Evolutionary conservation across 1,140 invertebrate genomes (phyloP).

Genomic region (Trichogramma pretiosum): DNA sequence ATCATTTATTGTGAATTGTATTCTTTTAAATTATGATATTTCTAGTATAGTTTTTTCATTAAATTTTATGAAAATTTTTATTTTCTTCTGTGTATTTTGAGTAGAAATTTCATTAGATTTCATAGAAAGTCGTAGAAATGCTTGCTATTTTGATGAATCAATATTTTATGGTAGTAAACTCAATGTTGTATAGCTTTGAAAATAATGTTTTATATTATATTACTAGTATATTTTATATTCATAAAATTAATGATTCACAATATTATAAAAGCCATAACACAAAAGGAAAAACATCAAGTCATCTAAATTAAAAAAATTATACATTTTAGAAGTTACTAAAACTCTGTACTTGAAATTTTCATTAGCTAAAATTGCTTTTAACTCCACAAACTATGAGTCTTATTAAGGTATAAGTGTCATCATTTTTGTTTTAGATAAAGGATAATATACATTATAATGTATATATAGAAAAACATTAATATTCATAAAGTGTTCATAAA

Average conservation of each 20-base stretch:
- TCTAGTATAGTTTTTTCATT: neutral
- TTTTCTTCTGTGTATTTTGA: neutral
- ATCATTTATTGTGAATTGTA: too few species aligned
- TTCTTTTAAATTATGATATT: neutral
- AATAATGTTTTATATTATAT: neutral
- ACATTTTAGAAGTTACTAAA: too few species aligned
- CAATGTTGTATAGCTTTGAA: neutral
- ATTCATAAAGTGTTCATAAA: too few species aligned
- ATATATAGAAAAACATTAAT: neutral
- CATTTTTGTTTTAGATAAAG: slow-evolving; percentile 13
- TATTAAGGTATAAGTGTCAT: slow-evolving; percentile 39
- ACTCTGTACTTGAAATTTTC: too few species aligned
- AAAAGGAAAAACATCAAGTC: too few species aligned
- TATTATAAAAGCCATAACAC: too few species aligned
- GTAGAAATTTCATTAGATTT: neutral
- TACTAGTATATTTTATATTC: too few species aligned
- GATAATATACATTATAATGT: neutral
- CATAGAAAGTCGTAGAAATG: neutral
- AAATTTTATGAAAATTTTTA: neutral
- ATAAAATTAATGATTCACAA: too few species aligned
- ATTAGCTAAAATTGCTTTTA: neutral
- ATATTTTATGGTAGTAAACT: neutral
- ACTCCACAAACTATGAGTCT: slow-evolving; percentile 30
- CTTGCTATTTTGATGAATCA: neutral
- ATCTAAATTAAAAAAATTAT: too few species aligned